Evolutionary conservation across 2,113 vertebrate species (phyloP).

Genomic region (Oreochromis tanganicae): DNA sequence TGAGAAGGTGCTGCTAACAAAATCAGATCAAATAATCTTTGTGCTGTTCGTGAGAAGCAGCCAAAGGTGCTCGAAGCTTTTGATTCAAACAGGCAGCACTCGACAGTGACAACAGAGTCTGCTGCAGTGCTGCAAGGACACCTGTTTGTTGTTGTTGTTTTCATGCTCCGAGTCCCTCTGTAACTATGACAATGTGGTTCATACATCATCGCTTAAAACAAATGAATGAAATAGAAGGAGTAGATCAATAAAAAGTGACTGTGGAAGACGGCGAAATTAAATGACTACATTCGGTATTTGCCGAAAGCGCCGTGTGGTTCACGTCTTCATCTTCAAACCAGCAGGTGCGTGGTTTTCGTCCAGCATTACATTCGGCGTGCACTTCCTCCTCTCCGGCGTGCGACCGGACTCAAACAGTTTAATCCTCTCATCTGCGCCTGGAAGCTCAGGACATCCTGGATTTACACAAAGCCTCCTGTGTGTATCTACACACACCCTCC

Average conservation of each 20-base stretch:
- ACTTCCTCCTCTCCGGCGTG: not conserved
- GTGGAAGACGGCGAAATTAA: not conserved
- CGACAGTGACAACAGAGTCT: not conserved
- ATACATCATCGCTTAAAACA: not conserved
- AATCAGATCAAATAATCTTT: not conserved
- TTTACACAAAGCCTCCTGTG: slow-evolving; percentile 24
- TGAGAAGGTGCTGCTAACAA: not conserved
- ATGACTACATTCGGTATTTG: fast-evolving
- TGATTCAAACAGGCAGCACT: fast-evolving
- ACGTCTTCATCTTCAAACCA: not conserved
- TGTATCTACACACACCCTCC: not conserved
- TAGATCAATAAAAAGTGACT: fast-evolving
- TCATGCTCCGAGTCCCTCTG: fast-evolving
- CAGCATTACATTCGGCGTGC: not conserved
- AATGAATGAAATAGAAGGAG: not conserved
- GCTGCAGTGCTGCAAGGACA: not conserved
- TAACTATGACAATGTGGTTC: fast-evolving
- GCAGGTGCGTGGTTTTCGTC: not conserved
- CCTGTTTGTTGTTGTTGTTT: not conserved
- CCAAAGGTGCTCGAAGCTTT: not conserved
- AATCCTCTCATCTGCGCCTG: slow-evolving; percentile 37
- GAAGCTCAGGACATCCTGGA: slow-evolving; percentile 41
- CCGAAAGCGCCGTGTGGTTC: not conserved
- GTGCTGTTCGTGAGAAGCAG: not conserved
- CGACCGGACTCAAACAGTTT: not conserved